phyloP scores from a whole-genome alignment of 2,888 invertebrate genomes.

The Ectobius pallidus region DNA sequence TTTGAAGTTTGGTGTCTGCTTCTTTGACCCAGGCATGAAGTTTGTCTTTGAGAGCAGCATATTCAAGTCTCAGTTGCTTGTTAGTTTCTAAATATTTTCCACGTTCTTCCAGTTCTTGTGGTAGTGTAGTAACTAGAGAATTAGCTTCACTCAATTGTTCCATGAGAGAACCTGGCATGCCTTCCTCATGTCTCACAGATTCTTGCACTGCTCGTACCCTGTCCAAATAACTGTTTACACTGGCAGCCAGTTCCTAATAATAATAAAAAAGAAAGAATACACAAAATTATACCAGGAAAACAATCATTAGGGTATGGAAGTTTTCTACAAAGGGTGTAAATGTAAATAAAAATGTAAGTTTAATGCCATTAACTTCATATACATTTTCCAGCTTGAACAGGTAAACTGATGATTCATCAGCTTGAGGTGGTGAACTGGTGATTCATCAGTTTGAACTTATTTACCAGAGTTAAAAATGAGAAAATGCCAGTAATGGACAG shows the following conservation, averaged over 20 bases:
- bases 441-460: no score
- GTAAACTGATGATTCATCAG: no score
- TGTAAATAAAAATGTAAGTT: no score
- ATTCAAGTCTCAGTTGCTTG: slow-evolving; percentile 76
- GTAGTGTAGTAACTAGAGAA: slow-evolving; percentile 76
- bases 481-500: no score
- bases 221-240: slow-evolving; percentile 72
- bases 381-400: no score
- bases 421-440: no score
- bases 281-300: no score
- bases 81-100: slow-evolving; percentile 80
- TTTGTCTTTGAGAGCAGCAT: slow-evolving; percentile 76
- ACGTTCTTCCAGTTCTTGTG: slow-evolving; percentile 80
- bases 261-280: no score
- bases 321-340: no score
- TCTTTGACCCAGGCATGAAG: slow-evolving; percentile 84
- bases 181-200: slow-evolving; percentile 73
- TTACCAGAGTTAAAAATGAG: no score
- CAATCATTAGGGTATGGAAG: no score
- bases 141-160: slow-evolving; percentile 87
- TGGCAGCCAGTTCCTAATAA: slow-evolving; percentile 62
- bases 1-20: slow-evolving; percentile 76
- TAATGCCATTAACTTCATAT: no score
- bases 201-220: slow-evolving; percentile 74
- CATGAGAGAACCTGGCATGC: slow-evolving; percentile 77